Percentiles rank a stretch among this genome's conserved stretches.
Evolutionary conservation across 2,113 vertebrate species (phyloP).

Genomic region (Myiagra hebetior): DNA sequence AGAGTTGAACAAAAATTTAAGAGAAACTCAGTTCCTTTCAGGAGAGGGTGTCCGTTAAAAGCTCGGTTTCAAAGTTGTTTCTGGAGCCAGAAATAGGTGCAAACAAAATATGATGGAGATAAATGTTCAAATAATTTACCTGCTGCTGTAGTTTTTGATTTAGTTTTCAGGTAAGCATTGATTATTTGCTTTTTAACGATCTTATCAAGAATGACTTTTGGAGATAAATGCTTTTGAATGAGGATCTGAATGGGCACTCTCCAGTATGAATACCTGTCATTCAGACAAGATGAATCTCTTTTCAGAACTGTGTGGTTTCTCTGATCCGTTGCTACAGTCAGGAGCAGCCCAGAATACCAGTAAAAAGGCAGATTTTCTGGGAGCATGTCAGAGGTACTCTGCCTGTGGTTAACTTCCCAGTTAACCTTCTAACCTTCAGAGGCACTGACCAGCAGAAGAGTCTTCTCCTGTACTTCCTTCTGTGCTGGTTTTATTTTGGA

Average conservation of each 20-base stretch:
- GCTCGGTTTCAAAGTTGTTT: neutral
- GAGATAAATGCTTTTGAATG: constrained; percentile 14
- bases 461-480: neutral
- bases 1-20: neutral
- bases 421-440: neutral
- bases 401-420: neutral
- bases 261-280: constrained; percentile 38
- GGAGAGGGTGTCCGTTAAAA: neutral
- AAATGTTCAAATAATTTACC: neutral
- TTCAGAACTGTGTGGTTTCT: neutral
- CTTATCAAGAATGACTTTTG: neutral
- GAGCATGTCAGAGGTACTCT: neutral
- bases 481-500: neutral
- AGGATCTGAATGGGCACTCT: constrained; percentile 6
- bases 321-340: neutral
- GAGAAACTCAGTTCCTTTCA: neutral
- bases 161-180: constrained; percentile 2
- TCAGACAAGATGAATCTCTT: neutral
- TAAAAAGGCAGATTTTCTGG: neutral
- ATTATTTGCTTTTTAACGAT: constrained; percentile 36
- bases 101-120: neutral
- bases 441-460: neutral
- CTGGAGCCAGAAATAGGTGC: neutral
- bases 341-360: neutral
- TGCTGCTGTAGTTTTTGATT: neutral